A percentile compares a stretch with the other conserved stretches of the same genome.
Conservation (phyloP, 2,888 invertebrate genomes). For the Parapristionchus giblindavisi region DNA sequence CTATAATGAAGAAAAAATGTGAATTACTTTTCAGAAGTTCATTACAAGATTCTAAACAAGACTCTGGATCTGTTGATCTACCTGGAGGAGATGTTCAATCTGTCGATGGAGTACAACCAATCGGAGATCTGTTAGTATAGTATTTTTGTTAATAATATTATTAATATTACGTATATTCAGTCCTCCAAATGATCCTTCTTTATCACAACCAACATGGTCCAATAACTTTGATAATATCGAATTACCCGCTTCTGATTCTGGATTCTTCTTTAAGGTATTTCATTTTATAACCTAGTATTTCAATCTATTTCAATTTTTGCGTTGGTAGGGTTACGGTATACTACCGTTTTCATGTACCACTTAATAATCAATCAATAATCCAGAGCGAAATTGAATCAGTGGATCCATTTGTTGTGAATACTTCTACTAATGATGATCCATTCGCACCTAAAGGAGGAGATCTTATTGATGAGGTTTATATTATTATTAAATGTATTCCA, state of each 20-base stretch:
- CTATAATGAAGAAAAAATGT: no score
- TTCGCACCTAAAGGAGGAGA: conserved; percentile 58
- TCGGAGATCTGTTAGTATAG: conserved; percentile 51
- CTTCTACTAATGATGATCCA: conserved; percentile 47
- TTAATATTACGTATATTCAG: not conserved
- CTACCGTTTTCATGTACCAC: not conserved
- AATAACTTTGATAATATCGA: conserved; percentile 33
- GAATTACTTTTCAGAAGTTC: conserved; percentile 43
- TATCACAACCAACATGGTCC: conserved; percentile 19
- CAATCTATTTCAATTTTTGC: not conserved
- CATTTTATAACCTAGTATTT: not conserved
- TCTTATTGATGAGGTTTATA: conserved; percentile 54
- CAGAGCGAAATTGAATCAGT: conserved; percentile 34
- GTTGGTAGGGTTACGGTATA: not conserved
- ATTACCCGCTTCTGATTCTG: conserved; percentile 33
- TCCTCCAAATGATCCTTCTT: conserved; percentile 20
- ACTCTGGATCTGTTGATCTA: conserved; percentile 51
- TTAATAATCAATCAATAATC: not conserved
- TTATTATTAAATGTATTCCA: not conserved
- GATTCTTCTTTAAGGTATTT: conserved; percentile 37
- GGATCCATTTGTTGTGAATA: conserved; percentile 46
- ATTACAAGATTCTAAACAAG: conserved; percentile 53
- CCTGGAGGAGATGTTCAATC: conserved; percentile 43
- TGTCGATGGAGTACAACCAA: conserved; percentile 42
- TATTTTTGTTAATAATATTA: conserved; percentile 15